Evolutionary conservation across 2,888 invertebrate genomes (phyloP).

Genomic region (Auanema freiburgensis): DNA sequence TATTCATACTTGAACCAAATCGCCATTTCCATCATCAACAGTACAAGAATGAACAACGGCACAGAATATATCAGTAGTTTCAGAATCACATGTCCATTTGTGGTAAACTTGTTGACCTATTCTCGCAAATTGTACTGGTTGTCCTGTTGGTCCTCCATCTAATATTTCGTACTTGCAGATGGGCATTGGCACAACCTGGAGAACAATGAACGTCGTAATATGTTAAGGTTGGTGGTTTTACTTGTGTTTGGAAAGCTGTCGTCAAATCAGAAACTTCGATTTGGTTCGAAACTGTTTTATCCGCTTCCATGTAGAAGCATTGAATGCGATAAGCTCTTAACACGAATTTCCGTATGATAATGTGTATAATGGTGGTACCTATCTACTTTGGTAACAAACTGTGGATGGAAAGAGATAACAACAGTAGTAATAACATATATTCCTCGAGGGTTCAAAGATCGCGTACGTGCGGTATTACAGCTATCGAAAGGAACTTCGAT

Average conservation of each 20-base stretch:
- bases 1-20: constrained; percentile 36
- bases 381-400: constrained; percentile 61
- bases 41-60: constrained; percentile 57
- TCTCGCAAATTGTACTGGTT: constrained; percentile 53
- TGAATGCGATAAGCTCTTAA: constrained; percentile 54
- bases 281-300: constrained; percentile 54
- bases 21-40: constrained; percentile 57
- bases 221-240: not conserved
- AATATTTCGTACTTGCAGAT: constrained; percentile 57
- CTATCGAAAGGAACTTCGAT: constrained; percentile 60
- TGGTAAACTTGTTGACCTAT: constrained; percentile 57
- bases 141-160: constrained; percentile 53
- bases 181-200: constrained; percentile 53
- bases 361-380: constrained; percentile 14
- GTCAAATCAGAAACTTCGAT: constrained; percentile 58
- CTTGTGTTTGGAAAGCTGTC: constrained; percentile 37
- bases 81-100: constrained; percentile 57
- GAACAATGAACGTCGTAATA: not conserved
- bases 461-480: constrained; percentile 46
- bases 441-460: constrained; percentile 62
- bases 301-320: constrained; percentile 62
- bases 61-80: constrained; percentile 56
- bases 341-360: too few species aligned
- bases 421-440: constrained; percentile 62
- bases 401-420: constrained; percentile 64